These are phyloP conservation scores for Nestor notabilis DNA, from an alignment of 2,113 vertebrate genomes.

Conservation along the genomic window DNA sequence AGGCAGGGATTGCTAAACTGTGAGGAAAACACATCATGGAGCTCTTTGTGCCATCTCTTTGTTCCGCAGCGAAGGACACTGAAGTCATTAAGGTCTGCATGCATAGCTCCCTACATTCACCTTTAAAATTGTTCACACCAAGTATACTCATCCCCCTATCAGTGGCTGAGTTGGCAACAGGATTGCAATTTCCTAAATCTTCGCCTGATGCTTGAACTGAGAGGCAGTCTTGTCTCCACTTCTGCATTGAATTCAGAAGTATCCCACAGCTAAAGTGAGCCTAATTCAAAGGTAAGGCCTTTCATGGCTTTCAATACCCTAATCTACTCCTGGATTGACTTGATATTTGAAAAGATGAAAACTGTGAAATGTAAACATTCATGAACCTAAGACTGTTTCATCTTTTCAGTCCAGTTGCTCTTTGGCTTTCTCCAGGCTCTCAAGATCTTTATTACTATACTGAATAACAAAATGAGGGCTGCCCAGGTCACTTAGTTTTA, in stretches of 20 bases:
- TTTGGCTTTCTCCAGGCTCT: not conserved
- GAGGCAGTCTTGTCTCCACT: not conserved
- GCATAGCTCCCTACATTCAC: not conserved
- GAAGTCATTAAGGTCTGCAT: not conserved
- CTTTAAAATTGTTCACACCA: not conserved
- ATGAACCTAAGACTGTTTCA: not conserved
- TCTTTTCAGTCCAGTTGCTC: not conserved
- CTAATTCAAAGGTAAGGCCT: not conserved
- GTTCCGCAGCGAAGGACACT: not conserved
- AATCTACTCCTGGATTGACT: not conserved
- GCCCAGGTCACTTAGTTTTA: not conserved
- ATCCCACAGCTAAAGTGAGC: not conserved
- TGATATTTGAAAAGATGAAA: not conserved
- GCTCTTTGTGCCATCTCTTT: not conserved
- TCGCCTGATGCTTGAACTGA: not conserved
- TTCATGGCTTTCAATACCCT: not conserved
- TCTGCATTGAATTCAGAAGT: not conserved
- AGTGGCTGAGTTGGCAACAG: not conserved
- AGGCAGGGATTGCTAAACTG: not conserved
- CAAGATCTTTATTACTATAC: not conserved
- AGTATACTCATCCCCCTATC: accelerated
- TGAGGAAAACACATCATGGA: not conserved
- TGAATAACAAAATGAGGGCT: not conserved
- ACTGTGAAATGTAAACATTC: not conserved
- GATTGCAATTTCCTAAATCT: not conserved